Evolutionary conservation across 2,113 vertebrate genomes (phyloP).

Genomic region (Brienomyrus brachyistius): DNA sequence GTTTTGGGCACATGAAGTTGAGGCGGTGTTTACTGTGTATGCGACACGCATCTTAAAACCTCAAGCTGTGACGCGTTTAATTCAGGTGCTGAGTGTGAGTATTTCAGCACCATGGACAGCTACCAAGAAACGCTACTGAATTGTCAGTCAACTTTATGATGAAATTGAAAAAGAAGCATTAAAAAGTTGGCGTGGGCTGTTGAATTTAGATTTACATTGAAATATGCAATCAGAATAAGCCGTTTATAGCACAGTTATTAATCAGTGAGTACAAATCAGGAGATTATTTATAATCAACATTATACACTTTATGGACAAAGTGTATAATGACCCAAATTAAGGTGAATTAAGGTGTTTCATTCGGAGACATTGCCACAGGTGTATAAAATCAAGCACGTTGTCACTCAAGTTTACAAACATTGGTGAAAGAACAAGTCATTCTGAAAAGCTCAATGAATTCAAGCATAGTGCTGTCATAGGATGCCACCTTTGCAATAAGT

Average conservation of each 20-base stretch:
- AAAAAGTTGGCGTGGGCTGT: background rate
- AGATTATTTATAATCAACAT: background rate
- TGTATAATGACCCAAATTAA: background rate
- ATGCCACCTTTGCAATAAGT: background rate
- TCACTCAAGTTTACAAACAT: background rate
- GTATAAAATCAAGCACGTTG: background rate
- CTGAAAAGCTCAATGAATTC: background rate
- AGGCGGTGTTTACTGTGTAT: background rate
- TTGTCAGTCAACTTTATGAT: background rate
- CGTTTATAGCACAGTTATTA: background rate
- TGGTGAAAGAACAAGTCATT: background rate
- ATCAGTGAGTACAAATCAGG: background rate
- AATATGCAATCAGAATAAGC: background rate
- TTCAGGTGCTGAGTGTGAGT: background rate
- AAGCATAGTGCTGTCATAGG: background rate
- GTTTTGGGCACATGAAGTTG: background rate
- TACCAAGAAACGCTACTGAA: background rate
- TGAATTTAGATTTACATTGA: background rate
- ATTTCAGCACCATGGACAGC: slow-evolving; percentile 7
- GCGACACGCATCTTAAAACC: background rate
- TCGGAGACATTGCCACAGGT: background rate
- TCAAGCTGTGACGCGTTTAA: background rate
- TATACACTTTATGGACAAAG: background rate
- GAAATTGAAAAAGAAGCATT: background rate
- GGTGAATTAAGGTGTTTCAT: background rate